Percentiles rank a stretch among this genome's conserved stretches.
These are phyloP conservation scores for Amazona finschi DNA, from an alignment of 2,797 vertebrate genomes.

Conservation along the genomic window DNA sequence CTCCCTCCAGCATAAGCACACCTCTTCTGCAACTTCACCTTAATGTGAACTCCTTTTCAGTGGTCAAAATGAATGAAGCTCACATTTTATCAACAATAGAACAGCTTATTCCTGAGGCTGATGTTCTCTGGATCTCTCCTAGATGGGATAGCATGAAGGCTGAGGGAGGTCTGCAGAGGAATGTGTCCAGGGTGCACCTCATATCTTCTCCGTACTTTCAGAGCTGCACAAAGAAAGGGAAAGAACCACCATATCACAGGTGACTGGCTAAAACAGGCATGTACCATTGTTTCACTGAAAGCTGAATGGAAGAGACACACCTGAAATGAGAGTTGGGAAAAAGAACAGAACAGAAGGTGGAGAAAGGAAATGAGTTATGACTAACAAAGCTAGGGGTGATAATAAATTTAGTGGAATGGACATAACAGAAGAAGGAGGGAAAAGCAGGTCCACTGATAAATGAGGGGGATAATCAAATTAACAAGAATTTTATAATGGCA, in stretches of 20 bases:
- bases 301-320: not conserved
- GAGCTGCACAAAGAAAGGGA: not conserved
- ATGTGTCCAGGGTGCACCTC: rapidly evolving
- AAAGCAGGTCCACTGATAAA: not conserved
- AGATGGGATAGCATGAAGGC: not conserved
- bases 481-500: not conserved
- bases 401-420: not conserved
- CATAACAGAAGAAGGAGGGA: not conserved
- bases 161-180: not conserved
- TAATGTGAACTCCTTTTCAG: not conserved
- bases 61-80: not conserved
- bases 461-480: not conserved
- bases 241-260: not conserved
- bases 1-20: not conserved
- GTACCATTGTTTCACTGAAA: not conserved
- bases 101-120: not conserved
- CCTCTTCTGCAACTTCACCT: not conserved
- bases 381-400: not conserved
- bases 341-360: not conserved
- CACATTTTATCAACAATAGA: not conserved
- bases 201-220: not conserved
- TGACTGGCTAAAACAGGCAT: not conserved
- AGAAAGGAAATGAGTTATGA: not conserved
- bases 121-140: not conserved
- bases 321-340: not conserved